Conservation (phyloP, 2,888 invertebrate genomes). For the Pristionchus fissidentatus region DNA sequence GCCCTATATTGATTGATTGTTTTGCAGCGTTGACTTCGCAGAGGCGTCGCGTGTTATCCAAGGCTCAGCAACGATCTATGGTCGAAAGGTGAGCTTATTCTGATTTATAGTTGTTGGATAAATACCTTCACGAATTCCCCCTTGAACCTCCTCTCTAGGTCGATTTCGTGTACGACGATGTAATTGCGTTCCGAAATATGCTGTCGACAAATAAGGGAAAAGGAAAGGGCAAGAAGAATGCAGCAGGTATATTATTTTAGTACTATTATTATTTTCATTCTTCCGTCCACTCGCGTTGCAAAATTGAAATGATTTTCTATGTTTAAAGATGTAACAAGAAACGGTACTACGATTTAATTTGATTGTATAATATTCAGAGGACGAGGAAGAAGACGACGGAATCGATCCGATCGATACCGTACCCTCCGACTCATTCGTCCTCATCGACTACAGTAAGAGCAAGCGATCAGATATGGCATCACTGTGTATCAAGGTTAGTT, state of each 20-base stretch:
- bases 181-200: not conserved
- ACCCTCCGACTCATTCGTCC: not conserved
- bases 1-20: too few relatives aligned
- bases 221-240: constrained; percentile 25
- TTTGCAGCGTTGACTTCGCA: constrained; percentile 42
- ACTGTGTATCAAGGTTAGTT: constrained; percentile 20
- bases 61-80: constrained; percentile 19
- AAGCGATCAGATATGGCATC: not conserved
- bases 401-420: not conserved
- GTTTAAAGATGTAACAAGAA: too few relatives aligned
- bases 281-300: too few relatives aligned
- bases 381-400: not conserved
- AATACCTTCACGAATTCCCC: not conserved
- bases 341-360: not conserved
- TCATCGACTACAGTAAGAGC: constrained; percentile 23
- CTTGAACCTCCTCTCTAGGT: not conserved
- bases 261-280: not conserved
- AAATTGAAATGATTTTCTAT: too few relatives aligned
- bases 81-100: not conserved
- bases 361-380: not conserved
- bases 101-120: not conserved
- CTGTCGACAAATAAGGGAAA: constrained; percentile 22
- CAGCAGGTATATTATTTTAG: not conserved
- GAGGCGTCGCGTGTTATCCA: constrained; percentile 40
- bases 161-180: constrained; percentile 36